Conservation (phyloP, 2,888 invertebrate species). For the Steinernema carpocapsae region DNA sequence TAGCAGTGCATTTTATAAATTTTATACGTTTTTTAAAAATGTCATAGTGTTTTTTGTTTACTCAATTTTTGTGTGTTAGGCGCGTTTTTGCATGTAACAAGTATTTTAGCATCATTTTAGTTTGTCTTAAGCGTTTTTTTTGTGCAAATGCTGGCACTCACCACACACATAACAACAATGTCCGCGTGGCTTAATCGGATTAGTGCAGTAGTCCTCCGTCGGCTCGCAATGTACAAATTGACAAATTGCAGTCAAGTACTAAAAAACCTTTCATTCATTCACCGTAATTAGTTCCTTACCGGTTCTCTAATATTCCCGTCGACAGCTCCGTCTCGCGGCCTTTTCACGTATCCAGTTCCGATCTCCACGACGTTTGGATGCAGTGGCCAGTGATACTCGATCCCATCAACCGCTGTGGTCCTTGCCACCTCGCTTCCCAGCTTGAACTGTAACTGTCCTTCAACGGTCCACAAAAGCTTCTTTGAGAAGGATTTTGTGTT, state of each 20-base stretch:
- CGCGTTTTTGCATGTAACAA: not conserved
- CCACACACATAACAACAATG: constrained; percentile 27
- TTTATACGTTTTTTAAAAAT: no score
- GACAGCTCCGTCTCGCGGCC: not conserved
- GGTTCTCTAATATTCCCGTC: constrained; percentile 2
- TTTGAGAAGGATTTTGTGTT: constrained; percentile 12
- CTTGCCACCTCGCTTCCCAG: not conserved
- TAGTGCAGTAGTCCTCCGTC: not conserved
- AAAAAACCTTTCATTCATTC: not conserved
- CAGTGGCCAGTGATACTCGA: constrained; percentile 12
- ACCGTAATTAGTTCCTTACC: not conserved
- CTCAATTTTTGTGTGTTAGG: not conserved
- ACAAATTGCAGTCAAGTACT: not conserved
- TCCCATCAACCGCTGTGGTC: constrained; percentile 1
- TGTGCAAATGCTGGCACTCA: not conserved
- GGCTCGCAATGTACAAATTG: constrained; percentile 8
- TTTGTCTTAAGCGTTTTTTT: not conserved
- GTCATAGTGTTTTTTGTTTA: no score
- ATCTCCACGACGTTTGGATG: not conserved
- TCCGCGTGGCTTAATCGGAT: constrained; percentile 13
- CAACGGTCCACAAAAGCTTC: constrained; percentile 20
- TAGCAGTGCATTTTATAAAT: no score
- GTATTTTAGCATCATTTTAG: not conserved
- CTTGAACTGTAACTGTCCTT: constrained; percentile 9
- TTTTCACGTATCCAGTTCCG: not conserved